Percentiles rank a stretch among this genome's conserved stretches.
Conservation (phyloP, 1,140 invertebrate species). For the Maniola jurtina region DNA sequence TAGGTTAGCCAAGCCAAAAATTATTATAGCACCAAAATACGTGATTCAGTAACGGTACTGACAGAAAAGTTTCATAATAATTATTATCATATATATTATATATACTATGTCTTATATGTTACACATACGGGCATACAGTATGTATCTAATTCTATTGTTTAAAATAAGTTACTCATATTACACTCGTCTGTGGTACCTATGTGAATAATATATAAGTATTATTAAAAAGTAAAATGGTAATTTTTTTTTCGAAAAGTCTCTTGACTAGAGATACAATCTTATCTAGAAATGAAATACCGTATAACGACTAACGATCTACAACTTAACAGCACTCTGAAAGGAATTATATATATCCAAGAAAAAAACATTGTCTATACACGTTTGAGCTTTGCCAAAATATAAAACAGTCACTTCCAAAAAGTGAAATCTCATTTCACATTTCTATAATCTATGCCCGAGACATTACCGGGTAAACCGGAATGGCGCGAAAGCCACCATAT, state of each 20-base stretch:
- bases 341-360: conserved; percentile 45
- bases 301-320: conserved; percentile 54
- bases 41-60: conserved; percentile 57
- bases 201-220: conserved; percentile 60
- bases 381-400: conserved; percentile 74
- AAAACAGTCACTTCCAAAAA: conserved; percentile 48
- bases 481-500: conserved; percentile 17
- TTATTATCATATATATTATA: conserved; percentile 30
- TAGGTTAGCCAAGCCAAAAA: conserved; percentile 75
- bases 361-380: conserved; percentile 49
- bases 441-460: conserved; percentile 32
- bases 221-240: conserved; percentile 71
- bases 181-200: conserved; percentile 64
- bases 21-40: conserved; percentile 74
- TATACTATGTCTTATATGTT: conserved; percentile 13
- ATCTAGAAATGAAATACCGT: conserved; percentile 64
- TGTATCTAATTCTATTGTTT: conserved; percentile 54
- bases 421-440: conserved; percentile 71
- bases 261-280: conserved; percentile 74
- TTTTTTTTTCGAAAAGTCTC: conserved; percentile 72
- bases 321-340: conserved; percentile 70
- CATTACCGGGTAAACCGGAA: conserved; percentile 19
- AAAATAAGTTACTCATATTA: conserved; percentile 69
- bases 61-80: conserved; percentile 75
- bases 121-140: conserved; percentile 50